Evolutionary conservation across 2,888 invertebrate genomes (phyloP), one percentile per base, ranked within the genome.

Genomic region (Amblyjoppa proteus): DNA sequence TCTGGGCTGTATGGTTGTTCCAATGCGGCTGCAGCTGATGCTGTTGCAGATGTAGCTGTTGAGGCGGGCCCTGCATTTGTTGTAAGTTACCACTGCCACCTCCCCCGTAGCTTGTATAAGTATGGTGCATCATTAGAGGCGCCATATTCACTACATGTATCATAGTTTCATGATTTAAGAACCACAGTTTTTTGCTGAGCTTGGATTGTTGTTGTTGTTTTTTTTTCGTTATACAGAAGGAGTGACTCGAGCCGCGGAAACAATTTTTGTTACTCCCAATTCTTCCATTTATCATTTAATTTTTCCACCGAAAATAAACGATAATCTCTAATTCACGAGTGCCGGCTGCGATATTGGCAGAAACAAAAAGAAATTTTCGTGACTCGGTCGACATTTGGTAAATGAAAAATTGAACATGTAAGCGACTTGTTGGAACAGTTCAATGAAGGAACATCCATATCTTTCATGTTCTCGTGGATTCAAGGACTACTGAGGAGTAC

Each of bases 21-120:
- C 94, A 95, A 91, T 94, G 94, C 91, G 92, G 94, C 92, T 94
- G 94, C 91, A 94, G 94, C 91, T 93, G 94, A 92, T 93, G 94
- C 90, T 93, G 93, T 92, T 93, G 94, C 90, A 93, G 93, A 91
- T 93, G 93, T 92, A 92, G 94, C 91, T 94, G 94, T 93, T 95
- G 93, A 94, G 94, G 94, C 93, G 93, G 94, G 93, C 94, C 95
- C 94, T 95, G 95, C 95, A 93, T 94, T 93, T 93, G 93, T 93
- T 93, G 94, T 91, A 94, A 92, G 92, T 93, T 94, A 95, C 95
- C 95, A 94, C 95, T 95, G 94, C 95, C 94, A 94, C 95, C 94
- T 95, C 95, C 94, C 94, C 95, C 95, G 94, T 95, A 95, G 95
- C 95, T 95, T 94, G 95, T 94, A 95, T 94, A 95, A 95, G 95